These are phyloP conservation scores for Saccopteryx leptura DNA, from an alignment of 2,113 vertebrate species.

Conservation along the genomic window DNA sequence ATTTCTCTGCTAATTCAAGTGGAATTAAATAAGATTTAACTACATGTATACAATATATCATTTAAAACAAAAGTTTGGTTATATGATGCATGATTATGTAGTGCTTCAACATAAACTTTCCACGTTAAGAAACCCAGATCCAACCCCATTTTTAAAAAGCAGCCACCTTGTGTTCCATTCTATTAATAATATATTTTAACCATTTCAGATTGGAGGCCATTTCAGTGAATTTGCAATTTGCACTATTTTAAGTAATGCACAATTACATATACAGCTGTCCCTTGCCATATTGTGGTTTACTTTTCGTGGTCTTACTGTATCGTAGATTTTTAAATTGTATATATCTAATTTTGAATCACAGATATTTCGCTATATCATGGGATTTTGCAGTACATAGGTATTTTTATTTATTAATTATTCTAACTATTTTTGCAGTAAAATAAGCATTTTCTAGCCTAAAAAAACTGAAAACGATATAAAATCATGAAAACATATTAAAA, in stretches of 20 bases:
- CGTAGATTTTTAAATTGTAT: too few relatives aligned
- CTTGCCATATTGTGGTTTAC: too few relatives aligned
- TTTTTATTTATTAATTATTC: too few relatives aligned
- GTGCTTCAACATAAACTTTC: background rate
- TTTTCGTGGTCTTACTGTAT: too few relatives aligned
- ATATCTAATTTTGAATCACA: too few relatives aligned
- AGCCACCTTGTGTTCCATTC: background rate
- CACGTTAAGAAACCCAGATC: background rate
- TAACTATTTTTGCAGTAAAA: too few relatives aligned
- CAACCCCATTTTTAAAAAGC: constrained; percentile 39
- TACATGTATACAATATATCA: background rate
- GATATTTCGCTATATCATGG: too few relatives aligned
- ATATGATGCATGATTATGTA: background rate
- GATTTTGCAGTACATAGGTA: too few relatives aligned
- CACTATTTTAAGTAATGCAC: background rate
- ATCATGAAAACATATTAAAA: too few relatives aligned
- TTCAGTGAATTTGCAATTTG: background rate
- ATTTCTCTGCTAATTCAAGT: constrained; percentile 24
- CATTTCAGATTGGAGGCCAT: background rate
- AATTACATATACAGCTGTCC: background rate
- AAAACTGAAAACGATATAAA: too few relatives aligned
- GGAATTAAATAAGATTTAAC: constrained; percentile 34
- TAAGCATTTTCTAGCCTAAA: too few relatives aligned
- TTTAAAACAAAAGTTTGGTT: background rate
- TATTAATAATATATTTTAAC: background rate